phyloP scores from a whole-genome alignment of 2,113 vertebrate species.

The Lampris incognitus region DNA sequence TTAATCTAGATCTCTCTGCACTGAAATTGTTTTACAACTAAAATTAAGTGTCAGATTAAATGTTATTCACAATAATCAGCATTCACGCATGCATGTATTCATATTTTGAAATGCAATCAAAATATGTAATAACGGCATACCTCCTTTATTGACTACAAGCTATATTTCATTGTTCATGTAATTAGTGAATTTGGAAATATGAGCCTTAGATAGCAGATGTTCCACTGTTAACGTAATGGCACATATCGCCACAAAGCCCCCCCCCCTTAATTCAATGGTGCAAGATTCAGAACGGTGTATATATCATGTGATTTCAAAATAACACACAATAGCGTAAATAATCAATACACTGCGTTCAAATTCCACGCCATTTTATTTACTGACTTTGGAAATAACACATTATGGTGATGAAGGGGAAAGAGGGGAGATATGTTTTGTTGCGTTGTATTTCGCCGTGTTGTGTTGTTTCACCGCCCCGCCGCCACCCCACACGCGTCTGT shows the following conservation, averaged over 20 bases:
- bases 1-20: neutral
- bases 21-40: neutral
- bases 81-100: neutral
- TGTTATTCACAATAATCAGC: no score
- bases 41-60: slow-evolving; percentile 9
- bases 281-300: neutral
- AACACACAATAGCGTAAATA: no score
- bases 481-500: slow-evolving; percentile 28
- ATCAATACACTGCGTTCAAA: neutral
- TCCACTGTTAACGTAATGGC: neutral
- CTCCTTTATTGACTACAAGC: neutral
- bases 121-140: neutral
- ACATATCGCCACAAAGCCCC: neutral
- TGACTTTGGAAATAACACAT: slow-evolving; percentile 20
- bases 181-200: slow-evolving; percentile 1
- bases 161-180: neutral
- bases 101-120: neutral
- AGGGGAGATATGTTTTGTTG: slow-evolving; percentile 34
- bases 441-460: neutral
- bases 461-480: slow-evolving; percentile 45
- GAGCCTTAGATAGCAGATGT: slow-evolving; percentile 4
- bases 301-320: neutral
- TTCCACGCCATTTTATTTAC: slow-evolving; percentile 12
- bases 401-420: slow-evolving; percentile 19
- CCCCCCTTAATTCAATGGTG: slow-evolving; percentile 8